Percentiles rank a stretch among this genome's conserved stretches.
phyloP scores from a whole-genome alignment of 2,888 invertebrate genomes.

The Ormyrus labotus region DNA sequence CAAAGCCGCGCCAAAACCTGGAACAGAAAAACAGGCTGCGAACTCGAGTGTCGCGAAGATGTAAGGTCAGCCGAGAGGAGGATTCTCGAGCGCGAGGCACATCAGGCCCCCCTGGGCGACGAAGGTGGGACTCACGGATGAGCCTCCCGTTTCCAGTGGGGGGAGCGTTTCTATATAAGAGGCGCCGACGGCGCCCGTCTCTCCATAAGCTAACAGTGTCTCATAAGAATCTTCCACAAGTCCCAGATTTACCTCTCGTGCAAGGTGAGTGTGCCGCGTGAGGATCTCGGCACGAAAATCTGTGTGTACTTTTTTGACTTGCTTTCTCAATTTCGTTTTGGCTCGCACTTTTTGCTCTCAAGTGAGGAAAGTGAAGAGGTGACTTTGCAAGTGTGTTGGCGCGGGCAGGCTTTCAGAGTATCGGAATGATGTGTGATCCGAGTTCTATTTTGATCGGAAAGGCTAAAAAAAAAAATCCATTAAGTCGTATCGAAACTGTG shows the following conservation, averaged over 20 bases:
- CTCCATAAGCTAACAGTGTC: conserved; percentile 72
- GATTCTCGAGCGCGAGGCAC: not conserved
- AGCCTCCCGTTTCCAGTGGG: conserved; percentile 13
- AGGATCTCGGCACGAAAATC: no score
- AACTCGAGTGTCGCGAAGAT: conserved; percentile 1
- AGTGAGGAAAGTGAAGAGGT: not conserved
- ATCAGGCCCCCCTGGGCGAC: not conserved
- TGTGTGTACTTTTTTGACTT: no score
- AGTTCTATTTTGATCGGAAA: no score
- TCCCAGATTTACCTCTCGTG: conserved; percentile 38
- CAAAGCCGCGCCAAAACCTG: not conserved
- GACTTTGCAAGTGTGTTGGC: not conserved
- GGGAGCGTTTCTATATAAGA: conserved; percentile 74
- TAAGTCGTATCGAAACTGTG: no score
- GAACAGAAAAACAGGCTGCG: no score
- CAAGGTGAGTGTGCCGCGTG: conserved; percentile 60
- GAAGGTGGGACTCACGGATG: conserved; percentile 7
- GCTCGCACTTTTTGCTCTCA: not conserved
- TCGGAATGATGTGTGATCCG: no score
- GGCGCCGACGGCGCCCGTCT: conserved; percentile 68
- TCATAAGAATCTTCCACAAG: conserved; percentile 49
- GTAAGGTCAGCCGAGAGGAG: not conserved
- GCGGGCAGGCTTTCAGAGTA: no score
- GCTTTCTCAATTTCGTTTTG: not conserved
- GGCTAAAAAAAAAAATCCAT: no score